These are phyloP conservation scores for Psilanteris sp. DNA, from an alignment of 1,140 invertebrate genomes.

Conservation along the genomic window DNA sequence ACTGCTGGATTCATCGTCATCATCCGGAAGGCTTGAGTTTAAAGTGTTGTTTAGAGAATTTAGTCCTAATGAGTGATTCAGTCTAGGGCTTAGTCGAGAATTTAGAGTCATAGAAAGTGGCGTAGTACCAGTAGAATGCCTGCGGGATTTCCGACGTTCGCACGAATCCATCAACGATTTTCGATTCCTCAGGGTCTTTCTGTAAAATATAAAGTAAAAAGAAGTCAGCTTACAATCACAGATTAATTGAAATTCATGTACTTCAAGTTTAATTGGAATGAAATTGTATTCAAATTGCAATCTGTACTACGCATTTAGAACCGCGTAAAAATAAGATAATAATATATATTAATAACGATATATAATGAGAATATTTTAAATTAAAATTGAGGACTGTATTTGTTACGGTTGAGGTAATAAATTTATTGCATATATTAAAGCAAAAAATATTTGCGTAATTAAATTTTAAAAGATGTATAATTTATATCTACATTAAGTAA, in stretches of 20 bases:
- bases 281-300: no score
- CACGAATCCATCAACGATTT: conserved; percentile 83
- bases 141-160: conserved; percentile 87
- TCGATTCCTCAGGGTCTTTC: conserved; percentile 87
- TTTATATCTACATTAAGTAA: no score
- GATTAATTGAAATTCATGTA: conserved; percentile 9
- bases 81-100: conserved; percentile 71
- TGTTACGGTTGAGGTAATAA: no score
- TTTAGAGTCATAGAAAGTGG: conserved; percentile 79
- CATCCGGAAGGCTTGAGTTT: conserved; percentile 78
- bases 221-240: conserved; percentile 33
- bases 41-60: conserved; percentile 73
- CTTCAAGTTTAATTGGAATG: not conserved
- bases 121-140: conserved; percentile 86
- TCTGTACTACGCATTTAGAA: no score
- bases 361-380: no score
- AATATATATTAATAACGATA: no score
- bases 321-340: no score
- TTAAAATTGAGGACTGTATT: no score
- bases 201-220: conserved; percentile 66
- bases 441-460: no score
- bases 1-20: conserved; percentile 81
- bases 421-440: no score
- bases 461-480: no score
- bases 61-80: conserved; percentile 74